These are phyloP conservation scores for Sus cebifrons DNA, from an alignment of 2,797 vertebrate genomes.

Conservation along the genomic window DNA sequence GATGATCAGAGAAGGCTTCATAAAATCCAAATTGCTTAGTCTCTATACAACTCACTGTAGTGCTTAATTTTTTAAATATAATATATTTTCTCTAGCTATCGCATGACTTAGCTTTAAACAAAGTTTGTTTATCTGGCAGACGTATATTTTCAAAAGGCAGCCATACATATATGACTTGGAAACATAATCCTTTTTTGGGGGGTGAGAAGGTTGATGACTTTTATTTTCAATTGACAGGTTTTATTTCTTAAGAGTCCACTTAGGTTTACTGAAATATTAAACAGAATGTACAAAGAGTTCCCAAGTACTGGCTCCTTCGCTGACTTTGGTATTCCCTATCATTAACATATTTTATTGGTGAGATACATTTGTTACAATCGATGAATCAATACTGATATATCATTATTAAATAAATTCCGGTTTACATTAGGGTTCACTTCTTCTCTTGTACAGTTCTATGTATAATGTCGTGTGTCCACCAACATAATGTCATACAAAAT, in stretches of 20 bases:
- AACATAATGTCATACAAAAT: neutral
- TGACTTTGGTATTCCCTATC: neutral
- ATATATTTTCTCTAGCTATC: neutral
- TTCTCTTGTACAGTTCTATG: neutral
- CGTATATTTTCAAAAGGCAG: constrained; percentile 15
- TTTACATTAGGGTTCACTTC: neutral
- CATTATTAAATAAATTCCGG: neutral
- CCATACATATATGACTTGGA: neutral
- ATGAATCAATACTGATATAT: neutral
- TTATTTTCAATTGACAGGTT: neutral
- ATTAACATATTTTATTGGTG: neutral
- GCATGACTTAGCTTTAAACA: neutral
- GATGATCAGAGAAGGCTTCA: neutral
- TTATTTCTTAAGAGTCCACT: neutral
- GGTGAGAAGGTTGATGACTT: neutral
- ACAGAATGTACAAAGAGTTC: neutral
- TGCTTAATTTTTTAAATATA: neutral
- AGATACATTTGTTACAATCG: neutral
- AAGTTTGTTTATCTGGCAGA: neutral
- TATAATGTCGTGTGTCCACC: neutral
- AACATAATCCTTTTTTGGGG: neutral
- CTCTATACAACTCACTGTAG: neutral
- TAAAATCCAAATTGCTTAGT: neutral
- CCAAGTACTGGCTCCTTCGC: neutral
- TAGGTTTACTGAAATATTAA: neutral